Evolutionary conservation across 2,888 invertebrate genomes (phyloP), one percentile per base, ranked within the genome.

Genomic region (Leptothorax acervorum): DNA sequence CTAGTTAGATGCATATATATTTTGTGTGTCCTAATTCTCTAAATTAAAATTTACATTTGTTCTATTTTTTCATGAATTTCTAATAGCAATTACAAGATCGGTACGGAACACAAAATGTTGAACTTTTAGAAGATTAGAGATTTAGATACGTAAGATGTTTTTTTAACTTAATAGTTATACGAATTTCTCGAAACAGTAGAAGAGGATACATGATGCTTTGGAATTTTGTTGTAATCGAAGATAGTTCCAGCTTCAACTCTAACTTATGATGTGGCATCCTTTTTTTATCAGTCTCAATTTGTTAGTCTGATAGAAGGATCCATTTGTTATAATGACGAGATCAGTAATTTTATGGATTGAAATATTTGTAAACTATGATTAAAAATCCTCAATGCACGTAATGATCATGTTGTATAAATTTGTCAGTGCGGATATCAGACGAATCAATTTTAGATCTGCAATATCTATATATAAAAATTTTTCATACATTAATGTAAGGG

Each of bases 381-480:
- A 53, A 66, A 60, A 28, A 79, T 65, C 35, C 42, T 66, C 48
- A n/a, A 31, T 84, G 75, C 57, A 76, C n/a, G 53, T 74, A 75
- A 53, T 23, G 55, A 51, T 82, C 15, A 39, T 65, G 48, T 82
- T 65, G 18, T 3, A 86, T 78, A 65, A 65, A 83, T 53, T 63
- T 78, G 53, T 53, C 70, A 76, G 23, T 70, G 82, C 31, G 73
- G 73, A 83, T 57, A 85, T 85, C 48, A 86, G 68, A 74, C 9
- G 53, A 51, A 85, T 9, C 48, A 78, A 68, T 79, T 75, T 76
- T 60, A 81, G 70, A 60, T 81, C 76, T 88, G 82, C 70, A 83
- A 81, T 87, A 78, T 81, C 11, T 60, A 15, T 12, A 55, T 68
- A 60, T 83, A 84, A 12, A 15, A 86, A 62, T 84, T 87, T 86